Conservation (phyloP, 2,797 vertebrate genomes). For the Gymnocypris eckloni region DNA sequence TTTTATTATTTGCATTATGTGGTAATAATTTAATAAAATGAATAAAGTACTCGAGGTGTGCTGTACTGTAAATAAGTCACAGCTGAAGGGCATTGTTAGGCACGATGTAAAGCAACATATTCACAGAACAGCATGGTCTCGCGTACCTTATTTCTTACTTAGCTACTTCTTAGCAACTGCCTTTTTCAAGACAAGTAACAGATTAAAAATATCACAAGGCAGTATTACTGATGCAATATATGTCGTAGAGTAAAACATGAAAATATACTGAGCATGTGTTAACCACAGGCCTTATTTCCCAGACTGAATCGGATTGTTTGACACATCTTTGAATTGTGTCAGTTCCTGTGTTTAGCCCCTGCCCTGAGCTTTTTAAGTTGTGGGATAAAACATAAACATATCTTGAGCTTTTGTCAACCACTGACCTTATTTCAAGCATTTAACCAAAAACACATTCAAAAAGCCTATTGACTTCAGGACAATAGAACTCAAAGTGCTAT, state of each 20-base stretch:
- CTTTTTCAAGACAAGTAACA: too few relatives aligned
- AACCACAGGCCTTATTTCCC: neutral
- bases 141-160: too few relatives aligned
- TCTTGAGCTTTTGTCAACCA: neutral
- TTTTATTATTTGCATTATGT: too few relatives aligned
- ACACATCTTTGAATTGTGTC: neutral
- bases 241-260: neutral
- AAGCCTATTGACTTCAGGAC: neutral
- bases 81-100: too few relatives aligned
- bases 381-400: neutral
- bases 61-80: too few relatives aligned
- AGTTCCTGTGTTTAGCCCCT: neutral
- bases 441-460: neutral
- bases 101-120: too few relatives aligned
- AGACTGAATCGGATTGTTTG: neutral
- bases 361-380: neutral
- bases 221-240: neutral
- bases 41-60: too few relatives aligned
- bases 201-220: neutral
- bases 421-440: neutral
- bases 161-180: too few relatives aligned
- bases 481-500: neutral
- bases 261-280: neutral
- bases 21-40: too few relatives aligned
- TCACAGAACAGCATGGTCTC: too few relatives aligned